phyloP scores from a whole-genome alignment of 2,113 vertebrate species.

The Lota lota region DNA sequence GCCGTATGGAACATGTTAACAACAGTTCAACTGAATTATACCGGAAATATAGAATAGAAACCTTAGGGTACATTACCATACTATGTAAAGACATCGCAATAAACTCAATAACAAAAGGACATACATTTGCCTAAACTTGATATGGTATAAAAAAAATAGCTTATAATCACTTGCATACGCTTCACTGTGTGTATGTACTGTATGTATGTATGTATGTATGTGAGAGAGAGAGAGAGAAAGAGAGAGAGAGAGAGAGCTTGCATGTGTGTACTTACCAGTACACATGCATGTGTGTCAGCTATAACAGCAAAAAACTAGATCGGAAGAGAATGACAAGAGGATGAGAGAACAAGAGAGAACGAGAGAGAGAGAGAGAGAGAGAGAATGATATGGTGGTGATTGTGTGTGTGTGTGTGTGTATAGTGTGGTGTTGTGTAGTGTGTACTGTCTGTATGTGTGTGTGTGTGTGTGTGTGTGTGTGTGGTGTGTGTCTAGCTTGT shows the following conservation, averaged over 20 bases:
- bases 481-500: conserved; percentile 7
- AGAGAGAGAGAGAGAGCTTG: conserved; percentile 26
- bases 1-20: conserved; percentile 63
- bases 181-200: conserved; percentile 54
- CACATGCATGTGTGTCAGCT: conserved; percentile 16
- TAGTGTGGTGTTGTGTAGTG: conserved; percentile 27
- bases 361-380: conserved; percentile 10
- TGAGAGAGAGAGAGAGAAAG: background rate
- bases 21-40: conserved; percentile 56
- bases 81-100: conserved; percentile 38
- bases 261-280: conserved; percentile 9
- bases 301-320: background rate
- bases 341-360: background rate
- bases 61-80: conserved; percentile 35
- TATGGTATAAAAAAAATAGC: conserved; percentile 57
- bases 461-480: conserved; percentile 16
- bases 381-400: conserved; percentile 28
- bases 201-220: no score
- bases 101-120: conserved; percentile 45
- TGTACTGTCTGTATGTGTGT: conserved; percentile 33
- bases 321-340: background rate
- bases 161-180: conserved; percentile 66
- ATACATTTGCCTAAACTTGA: conserved; percentile 46
- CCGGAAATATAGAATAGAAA: conserved; percentile 60
- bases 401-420: conserved; percentile 39